Evolutionary conservation across 2,888 invertebrate species (phyloP), one percentile per base, ranked within the genome.

Genomic region (Serrognathus titanus): DNA sequence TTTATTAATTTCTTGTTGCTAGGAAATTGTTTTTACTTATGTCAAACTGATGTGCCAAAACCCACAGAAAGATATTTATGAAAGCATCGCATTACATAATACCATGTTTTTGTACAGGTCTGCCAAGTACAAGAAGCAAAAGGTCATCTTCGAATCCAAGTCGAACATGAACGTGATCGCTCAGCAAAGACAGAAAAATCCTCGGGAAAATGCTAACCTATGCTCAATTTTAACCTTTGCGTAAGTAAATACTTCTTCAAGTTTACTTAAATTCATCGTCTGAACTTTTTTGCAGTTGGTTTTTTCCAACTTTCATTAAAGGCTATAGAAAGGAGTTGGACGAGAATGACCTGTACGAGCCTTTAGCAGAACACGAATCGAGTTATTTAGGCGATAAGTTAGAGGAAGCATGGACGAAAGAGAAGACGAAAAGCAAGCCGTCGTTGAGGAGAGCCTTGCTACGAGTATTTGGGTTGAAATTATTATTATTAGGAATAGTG

Each of bases 341-440:
- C 46, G 76, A 79, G 51, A 72, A 77, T 40, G 82, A 83, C 67
- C 69, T 83, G 12, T 81, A 77, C 61, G 73, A 75, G 58, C 74
- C 78, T 8, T 69, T 81, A 2, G 69, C 77, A 38, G 79, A 79
- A 10, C 90, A 90, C 70, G 79, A 81, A 64, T 90, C 92, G 0
- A 79, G 81, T 63, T 35, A 64, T 13, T 79, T 86, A 2, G 88
- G 87, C 1, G 83, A 86, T 67, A 75, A 75, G 66, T 75, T 89
- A 55, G 86, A 88, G 76, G 79, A 75, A 86, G 62, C 63, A 1
- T 70, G 69, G 70, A 46, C 53, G n/a, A 59, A 60, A 48, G 67
- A 70, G 59, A 13, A 49, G 38, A 45, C 40, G 10, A 49, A 49
- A 39, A 49, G 64, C 4, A 53, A 61, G 10, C 66, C 69, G 0